Evolutionary conservation across 2,113 vertebrate species (phyloP), one percentile per base, ranked within the genome.

Genomic region (Phalacrocorax brasilianus): DNA sequence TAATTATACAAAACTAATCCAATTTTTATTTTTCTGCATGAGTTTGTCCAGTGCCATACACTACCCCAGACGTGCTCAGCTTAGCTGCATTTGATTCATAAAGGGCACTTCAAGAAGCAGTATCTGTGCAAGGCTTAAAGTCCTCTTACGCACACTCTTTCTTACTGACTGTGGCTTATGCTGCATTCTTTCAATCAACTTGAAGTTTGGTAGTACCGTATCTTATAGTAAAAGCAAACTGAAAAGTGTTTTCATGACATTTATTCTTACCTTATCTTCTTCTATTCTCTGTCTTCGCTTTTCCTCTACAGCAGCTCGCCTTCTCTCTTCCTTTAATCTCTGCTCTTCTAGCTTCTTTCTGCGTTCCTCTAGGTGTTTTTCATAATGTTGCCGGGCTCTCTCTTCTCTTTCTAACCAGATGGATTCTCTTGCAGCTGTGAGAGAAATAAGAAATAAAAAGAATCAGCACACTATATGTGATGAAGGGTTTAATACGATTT

Each of bases 371-470:
- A 99, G 88, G 73, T 99, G 99, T 89, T 98, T 99, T 94, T 99
- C 99, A 66, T 99, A 99, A 97, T 99, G 98, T 88, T 98, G 99
- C 91, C 97, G 96, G 62, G 99, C 99, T 47, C 99, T 98, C 95
- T 99, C 98, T 93, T 99, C 99, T 68, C 98, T 98, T 66, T 99
- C 99, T 91, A 99, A 95, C 99, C 99, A 99, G 76, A 99, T n/a
- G 0, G 97, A 97, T 95, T 99, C 99, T 96, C 99, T 98, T 14
- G 97, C 97, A 93, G 98, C 99, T 99, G 84, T 77, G 44, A 72
- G 47, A 50, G 77, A 96, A 93, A 71, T 17, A 71, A 44, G 75
- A 95, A 77, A 70, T 13, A 63, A 44, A 44, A 91, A 89, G 52
- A 12, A 75, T 55, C 75, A 73, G 66, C 6, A 33, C 28, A 21